These are phyloP conservation scores for Pollicipes pollicipes DNA, from an alignment of 1,140 invertebrate species.

Conservation along the genomic window DNA sequence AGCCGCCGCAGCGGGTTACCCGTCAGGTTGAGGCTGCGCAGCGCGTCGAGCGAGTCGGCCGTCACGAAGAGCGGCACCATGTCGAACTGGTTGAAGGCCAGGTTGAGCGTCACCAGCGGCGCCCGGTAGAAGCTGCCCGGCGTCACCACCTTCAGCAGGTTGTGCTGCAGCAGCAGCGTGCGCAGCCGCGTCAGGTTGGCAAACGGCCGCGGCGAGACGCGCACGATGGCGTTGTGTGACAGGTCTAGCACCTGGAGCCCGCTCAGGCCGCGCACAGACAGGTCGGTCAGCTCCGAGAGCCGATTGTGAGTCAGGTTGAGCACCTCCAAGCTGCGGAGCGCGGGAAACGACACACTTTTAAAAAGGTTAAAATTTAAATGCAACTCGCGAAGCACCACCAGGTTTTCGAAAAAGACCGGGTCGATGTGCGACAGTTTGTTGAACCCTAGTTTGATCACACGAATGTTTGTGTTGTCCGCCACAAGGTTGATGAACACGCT, in stretches of 20 bases:
- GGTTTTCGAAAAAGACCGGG: slow-evolving; percentile 15
- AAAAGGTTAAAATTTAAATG: slow-evolving; percentile 32
- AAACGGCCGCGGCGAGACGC: slow-evolving; percentile 56
- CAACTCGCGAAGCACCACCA: slow-evolving; percentile 19
- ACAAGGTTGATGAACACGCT: slow-evolving; percentile 7
- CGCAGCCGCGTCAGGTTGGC: slow-evolving; percentile 50
- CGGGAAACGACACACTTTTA: slow-evolving; percentile 42
- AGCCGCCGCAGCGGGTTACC: slow-evolving; percentile 56
- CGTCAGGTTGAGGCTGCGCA: slow-evolving; percentile 59
- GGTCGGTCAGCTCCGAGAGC: slow-evolving; percentile 30
- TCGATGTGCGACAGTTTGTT: slow-evolving; percentile 17
- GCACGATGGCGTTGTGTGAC: slow-evolving; percentile 47
- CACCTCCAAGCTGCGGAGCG: slow-evolving; percentile 22
- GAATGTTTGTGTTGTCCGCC: slow-evolving; percentile 11
- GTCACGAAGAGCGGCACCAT: slow-evolving; percentile 58
- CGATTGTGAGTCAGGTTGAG: slow-evolving; percentile 24
- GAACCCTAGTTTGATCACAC: slow-evolving; percentile 13
- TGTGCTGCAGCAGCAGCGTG: slow-evolving; percentile 51
- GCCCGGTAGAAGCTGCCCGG: slow-evolving; percentile 51
- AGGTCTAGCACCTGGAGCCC: slow-evolving; percentile 53
- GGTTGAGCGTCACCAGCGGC: slow-evolving; percentile 47
- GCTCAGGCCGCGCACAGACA: slow-evolving; percentile 36
- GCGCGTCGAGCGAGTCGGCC: slow-evolving; percentile 45
- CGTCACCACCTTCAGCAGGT: slow-evolving; percentile 54
- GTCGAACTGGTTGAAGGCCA: slow-evolving; percentile 60